Conservation (phyloP, 2,888 invertebrate genomes). For the Diarsia rubi region DNA sequence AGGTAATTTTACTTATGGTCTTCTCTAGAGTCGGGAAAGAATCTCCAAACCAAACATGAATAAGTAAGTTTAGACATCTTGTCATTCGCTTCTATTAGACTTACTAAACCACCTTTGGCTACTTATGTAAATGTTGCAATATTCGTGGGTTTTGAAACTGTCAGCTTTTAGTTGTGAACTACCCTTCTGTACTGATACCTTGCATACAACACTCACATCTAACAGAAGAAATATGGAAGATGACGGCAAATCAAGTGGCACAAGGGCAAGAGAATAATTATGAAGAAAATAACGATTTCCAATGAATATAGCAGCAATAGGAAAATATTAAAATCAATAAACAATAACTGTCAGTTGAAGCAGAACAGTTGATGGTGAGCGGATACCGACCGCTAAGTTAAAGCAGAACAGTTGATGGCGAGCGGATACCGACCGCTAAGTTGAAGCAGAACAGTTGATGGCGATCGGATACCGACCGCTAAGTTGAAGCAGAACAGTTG, state of each 20-base stretch:
- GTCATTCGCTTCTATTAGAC: background rate
- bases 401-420: background rate
- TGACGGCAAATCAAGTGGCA: background rate
- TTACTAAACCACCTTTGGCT: background rate
- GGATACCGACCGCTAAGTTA: background rate
- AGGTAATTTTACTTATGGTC: background rate
- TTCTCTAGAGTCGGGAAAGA: background rate
- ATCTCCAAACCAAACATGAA: background rate
- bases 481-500: background rate
- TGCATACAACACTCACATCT: background rate
- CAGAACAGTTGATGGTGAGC: background rate
- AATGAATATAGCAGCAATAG: background rate
- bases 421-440: background rate
- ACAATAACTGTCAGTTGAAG: background rate
- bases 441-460: background rate
- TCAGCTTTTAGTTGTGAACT: background rate
- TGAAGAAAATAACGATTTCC: background rate
- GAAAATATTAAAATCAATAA: constrained; percentile 5
- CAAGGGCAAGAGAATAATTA: background rate
- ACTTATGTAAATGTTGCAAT: background rate
- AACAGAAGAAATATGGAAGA: background rate
- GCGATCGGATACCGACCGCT: background rate
- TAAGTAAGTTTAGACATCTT: background rate
- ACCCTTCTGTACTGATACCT: background rate
- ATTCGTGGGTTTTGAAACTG: background rate